Evolutionary conservation across 2,113 vertebrate genomes (phyloP).

Genomic region (Cygnus atratus): DNA sequence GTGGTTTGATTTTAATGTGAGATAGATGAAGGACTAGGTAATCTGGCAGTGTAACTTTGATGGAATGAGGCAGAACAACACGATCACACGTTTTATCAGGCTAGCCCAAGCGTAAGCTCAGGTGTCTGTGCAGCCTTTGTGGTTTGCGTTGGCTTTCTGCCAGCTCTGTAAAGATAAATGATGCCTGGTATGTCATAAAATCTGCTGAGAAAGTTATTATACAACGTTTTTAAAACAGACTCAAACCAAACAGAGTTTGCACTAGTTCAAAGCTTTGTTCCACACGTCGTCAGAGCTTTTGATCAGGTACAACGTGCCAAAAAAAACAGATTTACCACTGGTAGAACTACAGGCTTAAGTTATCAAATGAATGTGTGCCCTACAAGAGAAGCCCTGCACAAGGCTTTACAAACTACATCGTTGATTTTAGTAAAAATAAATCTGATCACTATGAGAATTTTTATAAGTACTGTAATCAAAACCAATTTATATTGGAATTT

Average conservation of each 20-base stretch:
- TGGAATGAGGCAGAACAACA: background rate
- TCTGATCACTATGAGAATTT: background rate
- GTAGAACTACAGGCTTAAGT: background rate
- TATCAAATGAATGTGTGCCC: background rate
- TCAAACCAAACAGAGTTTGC: background rate
- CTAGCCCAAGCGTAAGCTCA: background rate
- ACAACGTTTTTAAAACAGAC: background rate
- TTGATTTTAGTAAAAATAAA: background rate
- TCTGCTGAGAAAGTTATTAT: background rate
- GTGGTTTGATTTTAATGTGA: background rate
- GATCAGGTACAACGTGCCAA: background rate
- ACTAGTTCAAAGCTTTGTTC: background rate
- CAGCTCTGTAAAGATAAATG: background rate
- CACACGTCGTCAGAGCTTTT: background rate
- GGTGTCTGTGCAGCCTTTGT: background rate
- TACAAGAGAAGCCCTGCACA: background rate
- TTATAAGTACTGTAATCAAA: background rate
- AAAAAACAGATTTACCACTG: background rate
- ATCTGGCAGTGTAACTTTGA: background rate
- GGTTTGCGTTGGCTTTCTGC: background rate
- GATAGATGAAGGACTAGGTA: background rate
- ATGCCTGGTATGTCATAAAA: background rate
- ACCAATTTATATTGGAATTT: background rate
- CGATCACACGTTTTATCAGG: background rate
- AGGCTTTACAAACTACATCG: background rate